These are phyloP conservation scores for Argyresthia goedartella DNA, from an alignment of 2,888 invertebrate species.

Conservation along the genomic window DNA sequence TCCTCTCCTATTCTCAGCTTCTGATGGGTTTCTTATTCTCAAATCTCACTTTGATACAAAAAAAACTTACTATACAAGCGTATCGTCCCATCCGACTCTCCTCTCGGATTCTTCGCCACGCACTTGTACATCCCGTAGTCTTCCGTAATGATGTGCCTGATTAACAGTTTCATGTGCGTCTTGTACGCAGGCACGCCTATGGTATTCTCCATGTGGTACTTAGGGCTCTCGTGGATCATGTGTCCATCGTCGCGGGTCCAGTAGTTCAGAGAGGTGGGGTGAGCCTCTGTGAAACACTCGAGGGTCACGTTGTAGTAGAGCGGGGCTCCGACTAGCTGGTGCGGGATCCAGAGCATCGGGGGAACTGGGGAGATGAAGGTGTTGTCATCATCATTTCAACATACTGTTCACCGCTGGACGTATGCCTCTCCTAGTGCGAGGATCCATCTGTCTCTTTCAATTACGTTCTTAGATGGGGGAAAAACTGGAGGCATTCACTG, in stretches of 20 bases:
- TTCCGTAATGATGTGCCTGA: slow-evolving; percentile 79
- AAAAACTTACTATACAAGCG: slow-evolving; percentile 85
- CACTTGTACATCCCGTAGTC: slow-evolving; percentile 93
- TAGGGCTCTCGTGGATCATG: slow-evolving; percentile 89
- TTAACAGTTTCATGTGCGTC: slow-evolving; percentile 88
- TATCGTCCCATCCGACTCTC: slow-evolving; percentile 91
- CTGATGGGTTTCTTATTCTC: too few relatives aligned
- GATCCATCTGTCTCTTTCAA: too few relatives aligned
- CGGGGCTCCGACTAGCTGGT: slow-evolving; percentile 90
- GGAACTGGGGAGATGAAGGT: slow-evolving; percentile 76
- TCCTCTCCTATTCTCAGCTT: too few relatives aligned
- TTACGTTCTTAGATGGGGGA: too few relatives aligned
- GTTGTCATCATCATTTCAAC: too few relatives aligned
- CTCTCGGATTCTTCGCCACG: slow-evolving; percentile 90
- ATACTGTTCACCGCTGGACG: neutral
- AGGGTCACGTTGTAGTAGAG: slow-evolving; percentile 85
- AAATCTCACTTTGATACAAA: too few relatives aligned
- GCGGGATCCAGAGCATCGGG: slow-evolving; percentile 92
- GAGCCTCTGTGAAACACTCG: slow-evolving; percentile 92
- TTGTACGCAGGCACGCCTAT: slow-evolving; percentile 82
- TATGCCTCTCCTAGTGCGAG: too few relatives aligned
- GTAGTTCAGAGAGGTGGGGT: slow-evolving; percentile 91
- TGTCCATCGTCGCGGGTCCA: slow-evolving; percentile 90
- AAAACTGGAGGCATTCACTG: too few relatives aligned
- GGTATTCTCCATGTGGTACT: slow-evolving; percentile 83